A percentile compares a stretch with the other conserved stretches of the same genome.
Evolutionary conservation across 2,113 vertebrate species (phyloP).

Genomic region (Myodes glareolus): DNA sequence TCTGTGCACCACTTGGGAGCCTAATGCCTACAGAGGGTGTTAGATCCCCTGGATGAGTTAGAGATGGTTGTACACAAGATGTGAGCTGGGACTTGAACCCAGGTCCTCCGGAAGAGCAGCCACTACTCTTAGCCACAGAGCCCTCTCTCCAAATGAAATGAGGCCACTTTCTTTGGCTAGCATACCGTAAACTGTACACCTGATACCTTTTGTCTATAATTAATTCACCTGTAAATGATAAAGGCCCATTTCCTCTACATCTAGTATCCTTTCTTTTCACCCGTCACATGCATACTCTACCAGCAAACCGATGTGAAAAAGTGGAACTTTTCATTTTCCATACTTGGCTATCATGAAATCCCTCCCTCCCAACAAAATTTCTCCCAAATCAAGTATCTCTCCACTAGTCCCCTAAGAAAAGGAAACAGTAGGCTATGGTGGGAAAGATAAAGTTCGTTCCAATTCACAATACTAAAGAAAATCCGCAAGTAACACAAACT

Average conservation of each 20-base stretch:
- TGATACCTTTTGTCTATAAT: constrained; percentile 21
- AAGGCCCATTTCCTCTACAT: not conserved
- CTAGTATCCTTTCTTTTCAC: not conserved
- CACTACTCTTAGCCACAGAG: no score
- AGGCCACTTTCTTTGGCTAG: not conserved
- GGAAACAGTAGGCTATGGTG: not conserved
- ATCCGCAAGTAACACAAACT: not conserved
- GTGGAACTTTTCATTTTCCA: not conserved
- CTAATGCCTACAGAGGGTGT: no score
- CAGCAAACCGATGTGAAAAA: not conserved
- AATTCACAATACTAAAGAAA: not conserved
- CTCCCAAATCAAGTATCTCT: not conserved
- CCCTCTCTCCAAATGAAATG: no score
- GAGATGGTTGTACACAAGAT: no score
- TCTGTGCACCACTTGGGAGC: no score
- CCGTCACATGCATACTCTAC: not conserved
- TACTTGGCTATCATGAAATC: not conserved
- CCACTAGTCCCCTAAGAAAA: not conserved
- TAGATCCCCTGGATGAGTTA: no score
- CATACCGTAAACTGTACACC: not conserved
- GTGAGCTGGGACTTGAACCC: no score
- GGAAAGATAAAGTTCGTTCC: not conserved
- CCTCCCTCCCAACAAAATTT: constrained; percentile 11
- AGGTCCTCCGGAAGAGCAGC: no score
- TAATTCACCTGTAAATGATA: constrained; percentile 30